Evolutionary conservation across 2,888 invertebrate genomes (phyloP), one percentile per base, ranked within the genome.

Genomic region (Clunio marinus): DNA sequence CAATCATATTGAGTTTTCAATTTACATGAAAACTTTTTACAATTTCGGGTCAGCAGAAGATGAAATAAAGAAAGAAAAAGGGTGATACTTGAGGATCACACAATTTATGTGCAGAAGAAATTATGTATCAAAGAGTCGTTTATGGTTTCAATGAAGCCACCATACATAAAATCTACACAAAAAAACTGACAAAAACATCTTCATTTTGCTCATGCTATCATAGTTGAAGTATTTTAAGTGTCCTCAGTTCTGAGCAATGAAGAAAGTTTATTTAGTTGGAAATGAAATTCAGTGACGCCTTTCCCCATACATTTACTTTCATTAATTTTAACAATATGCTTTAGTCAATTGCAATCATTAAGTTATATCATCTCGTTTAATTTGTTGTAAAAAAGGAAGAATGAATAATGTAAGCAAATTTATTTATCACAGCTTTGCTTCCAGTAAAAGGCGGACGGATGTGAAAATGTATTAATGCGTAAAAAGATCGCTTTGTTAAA

Each of bases 1-100:
- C 66, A 66, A 66, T 66, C 66, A 55, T 66, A 66, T 66, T 66
- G 55, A 66, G 66, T 66, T 66, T 66, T 66, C 66, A 66, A 66
- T 66, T 66, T 66, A 55, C 35, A 28, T 7, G 28, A 32, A 55
- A 57, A 57, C 13, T 22, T 37, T 37, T 46, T 25, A n/a, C n/a
- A 24, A 7, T 20, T 27, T 25, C 32, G 55, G 66, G 55, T 55
- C 55, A 55, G 35, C 63, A 45, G n/a, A 8, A 45, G 45, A 37
- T 13, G 8, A 63, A 41, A 45, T 22, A 13, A n/a, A n/a, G n/a
- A n/a, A n/a, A n/a, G n/a, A n/a, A n/a, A n/a, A n/a, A n/a, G n/a
- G n/a, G n/a, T n/a, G n/a, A n/a, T n/a, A n/a, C n/a, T n/a, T n/a
- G n/a, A n/a, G n/a, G n/a, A n/a, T n/a, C n/a, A n/a, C n/a, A n/a